A percentile compares a stretch with the other conserved stretches of the same genome.
Conservation (phyloP, 2,888 invertebrate genomes). For the Pristionchus entomophagus region DNA sequence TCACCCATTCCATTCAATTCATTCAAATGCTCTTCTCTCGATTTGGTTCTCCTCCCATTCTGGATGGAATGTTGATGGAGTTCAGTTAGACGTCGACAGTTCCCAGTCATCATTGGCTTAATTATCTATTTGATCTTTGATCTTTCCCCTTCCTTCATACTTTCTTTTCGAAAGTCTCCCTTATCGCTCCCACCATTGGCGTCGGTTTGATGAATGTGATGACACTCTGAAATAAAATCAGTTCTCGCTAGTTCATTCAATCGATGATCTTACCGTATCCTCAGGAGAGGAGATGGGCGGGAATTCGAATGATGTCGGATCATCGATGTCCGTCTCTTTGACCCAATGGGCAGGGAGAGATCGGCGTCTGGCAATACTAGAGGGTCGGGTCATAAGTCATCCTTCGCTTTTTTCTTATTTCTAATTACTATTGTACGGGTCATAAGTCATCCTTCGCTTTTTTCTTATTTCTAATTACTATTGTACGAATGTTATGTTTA, state of each 20-base stretch:
- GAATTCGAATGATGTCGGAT: slow-evolving; percentile 37
- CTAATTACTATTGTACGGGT: neutral
- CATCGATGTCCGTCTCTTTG: slow-evolving; percentile 48
- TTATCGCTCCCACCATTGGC: slow-evolving; percentile 19
- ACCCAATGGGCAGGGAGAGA: slow-evolving; percentile 39
- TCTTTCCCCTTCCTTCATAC: neutral
- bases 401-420: neutral
- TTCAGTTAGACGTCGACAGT: slow-evolving; percentile 33
- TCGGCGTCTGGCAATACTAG: slow-evolving; percentile 9
- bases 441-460: too few relatives aligned
- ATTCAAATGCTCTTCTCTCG: slow-evolving; percentile 23
- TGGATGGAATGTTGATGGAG: slow-evolving; percentile 9
- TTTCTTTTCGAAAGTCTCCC: slow-evolving; percentile 39
- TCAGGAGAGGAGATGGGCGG: slow-evolving; percentile 26
- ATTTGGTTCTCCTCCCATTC: slow-evolving; percentile 35
- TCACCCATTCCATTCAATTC: slow-evolving; percentile 30
- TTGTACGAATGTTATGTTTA: too few relatives aligned
- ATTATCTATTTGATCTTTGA: slow-evolving; percentile 18
- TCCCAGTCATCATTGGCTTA: slow-evolving; percentile 34
- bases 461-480: neutral
- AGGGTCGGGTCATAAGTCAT: neutral
- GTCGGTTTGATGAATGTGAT: slow-evolving; percentile 16
- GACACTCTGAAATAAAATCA: neutral
- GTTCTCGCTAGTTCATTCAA: neutral
- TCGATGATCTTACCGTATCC: neutral